Evolutionary conservation across 2,888 invertebrate species (phyloP), one percentile per base, ranked within the genome.

Genomic region (Microdon myrmicae): DNA sequence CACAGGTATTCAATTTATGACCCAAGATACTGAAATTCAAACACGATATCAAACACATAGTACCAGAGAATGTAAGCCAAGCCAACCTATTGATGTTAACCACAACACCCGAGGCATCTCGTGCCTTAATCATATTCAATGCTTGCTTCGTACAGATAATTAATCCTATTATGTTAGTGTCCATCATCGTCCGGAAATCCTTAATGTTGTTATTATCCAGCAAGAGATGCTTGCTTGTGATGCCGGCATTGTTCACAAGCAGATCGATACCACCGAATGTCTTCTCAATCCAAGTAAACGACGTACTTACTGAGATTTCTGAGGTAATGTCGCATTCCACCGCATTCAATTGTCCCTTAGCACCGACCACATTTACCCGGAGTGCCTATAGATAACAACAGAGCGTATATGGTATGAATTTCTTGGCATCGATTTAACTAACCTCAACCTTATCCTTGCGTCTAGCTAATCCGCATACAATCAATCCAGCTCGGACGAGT

Each of bases 131-230:
- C 2, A 80, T 79, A 35, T 79, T 78, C 1, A 82, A 71, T 0
- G 83, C 81, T 73, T 85, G 83, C 29, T 83, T 77, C 1, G 82
- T 78, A 59, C 83, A 82, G 10, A 83, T 77, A 17, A 81, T 79
- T 8, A 82, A 71, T 0, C 80, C 85, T 29, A 84, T 72, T 1
- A 86, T 81, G 68, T 85, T 86, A 5, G 83, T 77, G 9, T 83
- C 80, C 54, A 83, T 41, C 68, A 82, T 70, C 14, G 58, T 74
- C 3, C 73, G 75, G 55, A 77, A 81, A 13, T 77, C 75, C 38
- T 76, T 76, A 2, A 79, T 74, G 47, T 70, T 72, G 49, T 72
- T 71, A 34, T 71, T 71, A 26, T 72, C 72, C 31, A 71, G 39
- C 2, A 71, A 55, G 6, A 73, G 43, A 34, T 39, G 68, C 53